These are phyloP conservation scores for Cheilinus undulatus DNA, from an alignment of 2,113 vertebrate genomes.

Conservation along the genomic window DNA sequence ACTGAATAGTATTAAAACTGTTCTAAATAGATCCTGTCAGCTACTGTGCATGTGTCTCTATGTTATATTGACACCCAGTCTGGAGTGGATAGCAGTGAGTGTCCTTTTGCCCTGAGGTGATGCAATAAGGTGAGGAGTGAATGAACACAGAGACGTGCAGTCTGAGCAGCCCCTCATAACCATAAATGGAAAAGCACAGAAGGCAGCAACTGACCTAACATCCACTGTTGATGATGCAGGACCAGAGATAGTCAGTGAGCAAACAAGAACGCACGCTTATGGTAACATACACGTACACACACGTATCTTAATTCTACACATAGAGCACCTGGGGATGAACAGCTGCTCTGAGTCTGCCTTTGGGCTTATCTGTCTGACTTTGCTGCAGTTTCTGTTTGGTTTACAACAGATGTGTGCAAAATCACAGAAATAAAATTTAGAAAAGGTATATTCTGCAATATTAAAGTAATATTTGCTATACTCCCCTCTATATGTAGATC, in stretches of 20 bases:
- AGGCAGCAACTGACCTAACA: slow-evolving; percentile 33
- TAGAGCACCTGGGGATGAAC: not conserved
- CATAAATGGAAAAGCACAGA: slow-evolving; percentile 58
- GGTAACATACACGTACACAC: not conserved
- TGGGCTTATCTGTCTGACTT: not conserved
- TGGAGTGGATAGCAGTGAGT: slow-evolving; percentile 10
- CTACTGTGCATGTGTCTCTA: slow-evolving; percentile 20
- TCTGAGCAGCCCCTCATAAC: slow-evolving; percentile 6
- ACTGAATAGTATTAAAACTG: not conserved
- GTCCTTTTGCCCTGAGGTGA: slow-evolving; percentile 62
- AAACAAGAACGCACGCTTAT: not conserved
- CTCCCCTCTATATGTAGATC: no score
- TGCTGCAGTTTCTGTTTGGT: not conserved
- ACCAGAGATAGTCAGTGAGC: not conserved
- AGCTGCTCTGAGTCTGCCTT: not conserved
- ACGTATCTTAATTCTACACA: not conserved
- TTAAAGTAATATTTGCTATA: no score
- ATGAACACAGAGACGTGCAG: slow-evolving; percentile 4
- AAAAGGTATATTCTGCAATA: no score
- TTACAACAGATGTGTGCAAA: not conserved
- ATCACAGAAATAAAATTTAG: not conserved
- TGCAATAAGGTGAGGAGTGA: slow-evolving; percentile 44
- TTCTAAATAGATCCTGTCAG: slow-evolving; percentile 30
- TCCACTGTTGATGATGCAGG: slow-evolving; percentile 5
- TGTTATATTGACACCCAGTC: slow-evolving; percentile 34